These are phyloP conservation scores for Oryzias dopingdopingensis DNA, from an alignment of 2,797 vertebrate species.

Conservation along the genomic window DNA sequence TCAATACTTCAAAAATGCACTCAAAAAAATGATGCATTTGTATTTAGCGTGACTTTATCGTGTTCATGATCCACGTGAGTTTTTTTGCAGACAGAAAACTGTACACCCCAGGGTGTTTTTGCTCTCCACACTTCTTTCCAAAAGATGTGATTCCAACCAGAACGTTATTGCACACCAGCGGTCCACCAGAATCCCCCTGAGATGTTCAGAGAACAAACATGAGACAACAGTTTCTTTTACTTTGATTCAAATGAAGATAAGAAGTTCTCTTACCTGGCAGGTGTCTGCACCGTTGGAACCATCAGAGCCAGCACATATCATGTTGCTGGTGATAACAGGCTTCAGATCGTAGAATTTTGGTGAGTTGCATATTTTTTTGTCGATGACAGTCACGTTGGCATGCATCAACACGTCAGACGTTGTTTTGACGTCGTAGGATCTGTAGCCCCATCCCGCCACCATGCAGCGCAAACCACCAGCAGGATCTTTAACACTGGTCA, in stretches of 20 bases:
- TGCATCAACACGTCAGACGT: conserved; percentile 62
- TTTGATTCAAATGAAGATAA: rapidly evolving
- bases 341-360: conserved; percentile 31
- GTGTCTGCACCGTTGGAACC: conserved; percentile 7
- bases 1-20: no score
- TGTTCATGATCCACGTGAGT: conserved; percentile 50
- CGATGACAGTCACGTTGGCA: conserved; percentile 65
- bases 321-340: conserved; percentile 46
- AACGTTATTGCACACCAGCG: conserved; percentile 48
- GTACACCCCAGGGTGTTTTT: conserved; percentile 55
- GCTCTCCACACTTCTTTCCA: neutral
- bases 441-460: conserved; percentile 72
- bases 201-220: conserved; percentile 2
- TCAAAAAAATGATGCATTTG: neutral
- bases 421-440: rapidly evolving
- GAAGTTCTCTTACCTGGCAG: conserved; percentile 42
- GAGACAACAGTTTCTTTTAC: neutral
- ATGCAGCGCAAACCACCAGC: conserved; percentile 33
- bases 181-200: conserved; percentile 76
- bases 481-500: conserved; percentile 4
- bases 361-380: conserved; percentile 61
- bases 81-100: conserved; percentile 40
- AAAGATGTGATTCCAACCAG: conserved; percentile 61
- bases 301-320: conserved; percentile 69
- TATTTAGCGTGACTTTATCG: conserved; percentile 20